Evolutionary conservation across 1,140 invertebrate species (phyloP), one percentile per base, ranked within the genome.

Genomic region (Melipona quadrifasciata): DNA sequence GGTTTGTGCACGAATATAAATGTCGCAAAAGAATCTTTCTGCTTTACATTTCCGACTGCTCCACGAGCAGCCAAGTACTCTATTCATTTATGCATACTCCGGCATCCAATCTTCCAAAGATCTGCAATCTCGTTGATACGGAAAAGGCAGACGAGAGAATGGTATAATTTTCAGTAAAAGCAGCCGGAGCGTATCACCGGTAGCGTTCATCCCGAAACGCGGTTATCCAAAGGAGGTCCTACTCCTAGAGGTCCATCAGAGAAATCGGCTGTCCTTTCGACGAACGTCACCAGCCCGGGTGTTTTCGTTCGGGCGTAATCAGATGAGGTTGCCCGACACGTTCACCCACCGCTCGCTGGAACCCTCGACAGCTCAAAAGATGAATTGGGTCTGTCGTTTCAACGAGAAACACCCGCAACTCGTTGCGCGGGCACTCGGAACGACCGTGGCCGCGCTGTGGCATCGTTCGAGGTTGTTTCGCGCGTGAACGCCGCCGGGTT

Each of bases 321-420:
- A 24, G 12, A 21, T 21, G 47, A 65, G n/a, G 39, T 78, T 65
- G 61, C 34, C n/a, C 24, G 24, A 12, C 76, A 31, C n/a, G 16
- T 10, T 0, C n/a, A 34, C 31, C 65, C 16, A 39, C 51, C 39
- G 11, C 24, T 6, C 11, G 67, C 24, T 21, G 39, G 39, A 47
- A 71, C 51, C 14, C 58, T 77, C 58, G 75, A 65, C 31, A 64
- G 16, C n/a, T 58, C n/a, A 47, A 77, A 77, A 77, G 58, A 77
- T 47, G 39, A 65, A 12, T 47, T 19, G 5, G 17, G 0, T 67
- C 27, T 34, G 47, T 67, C 47, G 34, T 61, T 34, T 61, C 27
- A 61, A 64, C 75, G 75, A n/a, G 75, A 31, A 65, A 64, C 58
- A 17, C 2, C 2, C 17, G 39, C 14, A 57, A 19, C n/a, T 65